Evolutionary conservation across 2,797 vertebrate species (phyloP), one percentile per base, ranked within the genome.

Genomic region (Sebastes goodei): DNA sequence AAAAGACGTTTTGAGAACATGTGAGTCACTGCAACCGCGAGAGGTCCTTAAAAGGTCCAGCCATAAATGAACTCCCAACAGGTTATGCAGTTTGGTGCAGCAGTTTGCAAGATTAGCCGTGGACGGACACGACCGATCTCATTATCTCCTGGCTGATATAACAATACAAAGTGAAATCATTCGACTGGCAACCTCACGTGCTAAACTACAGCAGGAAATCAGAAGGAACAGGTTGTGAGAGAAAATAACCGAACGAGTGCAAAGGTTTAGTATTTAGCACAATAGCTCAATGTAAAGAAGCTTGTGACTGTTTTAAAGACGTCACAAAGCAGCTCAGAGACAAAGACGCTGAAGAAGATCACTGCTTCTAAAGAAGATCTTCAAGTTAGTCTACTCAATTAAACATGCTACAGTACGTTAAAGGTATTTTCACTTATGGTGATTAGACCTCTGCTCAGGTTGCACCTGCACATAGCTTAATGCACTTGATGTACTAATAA

Each of bases 231-330:
- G 21, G 33, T 21, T 59, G 23, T 53, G 42, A 75, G 56, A 55
- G 38, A 71, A 79, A 78, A 75, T 87, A 77, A 81, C 57, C 20
- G 23, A 68, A 74, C 74, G 17, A 83, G 78, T 55, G 70, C 75
- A 77, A 76, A 70, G 87, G 81, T 85, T 92, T 92, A 83, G 15
- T 75, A 77, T 81, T 81, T 63, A 35, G 68, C 29, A 29, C 66
- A 80, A 82, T 63, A 49, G 81, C 83, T 93, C 80, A 91, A 46
- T 60, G 81, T 68, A 92, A 93, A 94, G 90, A 93, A 82, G 91
- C 90, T 93, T 93, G 86, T 42, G 78, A 80, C 49, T 78, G 76
- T 83, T 53, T 65, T 74, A 81, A 84, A 90, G 82, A 86, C 61
- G 60, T 68, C 67, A 76, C 69, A 91, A 90, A 93, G 84, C 87